Percentiles rank a stretch among this genome's conserved stretches.
Evolutionary conservation across 2,888 invertebrate species (phyloP).

Genomic region (Lysandra bellargus): DNA sequence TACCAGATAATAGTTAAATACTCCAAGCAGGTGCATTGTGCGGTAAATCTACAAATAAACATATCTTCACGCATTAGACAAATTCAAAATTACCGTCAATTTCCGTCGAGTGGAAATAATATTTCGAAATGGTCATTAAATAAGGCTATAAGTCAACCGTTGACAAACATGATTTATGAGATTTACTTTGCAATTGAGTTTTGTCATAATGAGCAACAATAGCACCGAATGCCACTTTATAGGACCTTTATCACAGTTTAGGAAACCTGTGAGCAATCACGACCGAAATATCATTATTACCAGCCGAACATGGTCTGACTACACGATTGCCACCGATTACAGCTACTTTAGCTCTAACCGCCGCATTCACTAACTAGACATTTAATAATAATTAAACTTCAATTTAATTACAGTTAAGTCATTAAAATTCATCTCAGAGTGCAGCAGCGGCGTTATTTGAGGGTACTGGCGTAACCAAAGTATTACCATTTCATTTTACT

Average conservation of each 20-base stretch:
- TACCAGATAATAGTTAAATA: neutral
- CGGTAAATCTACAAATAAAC: conserved; percentile 55
- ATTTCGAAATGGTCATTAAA: conserved; percentile 53
- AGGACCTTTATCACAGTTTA: neutral
- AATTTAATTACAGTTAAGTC: too few species aligned
- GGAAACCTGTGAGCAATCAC: neutral
- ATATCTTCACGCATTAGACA: conserved; percentile 59
- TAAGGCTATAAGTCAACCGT: conserved; percentile 34
- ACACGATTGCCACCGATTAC: too few species aligned
- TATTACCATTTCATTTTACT: too few species aligned
- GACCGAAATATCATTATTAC: neutral
- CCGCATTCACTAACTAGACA: too few species aligned
- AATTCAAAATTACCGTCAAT: conserved; percentile 63
- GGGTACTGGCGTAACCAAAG: too few species aligned
- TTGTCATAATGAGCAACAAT: conserved; percentile 22
- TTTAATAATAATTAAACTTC: too few species aligned
- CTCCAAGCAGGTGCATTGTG: conserved; percentile 24
- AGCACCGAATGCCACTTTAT: neutral
- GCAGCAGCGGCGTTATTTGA: too few species aligned
- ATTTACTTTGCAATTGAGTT: conserved; percentile 27
- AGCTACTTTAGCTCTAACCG: too few species aligned
- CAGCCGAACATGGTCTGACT: too few species aligned
- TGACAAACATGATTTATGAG: conserved; percentile 36
- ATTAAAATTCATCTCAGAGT: too few species aligned
- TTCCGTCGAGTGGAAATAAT: conserved; percentile 51